Evolutionary conservation across 2,888 invertebrate genomes (phyloP).

Genomic region (Pheosia tremula): DNA sequence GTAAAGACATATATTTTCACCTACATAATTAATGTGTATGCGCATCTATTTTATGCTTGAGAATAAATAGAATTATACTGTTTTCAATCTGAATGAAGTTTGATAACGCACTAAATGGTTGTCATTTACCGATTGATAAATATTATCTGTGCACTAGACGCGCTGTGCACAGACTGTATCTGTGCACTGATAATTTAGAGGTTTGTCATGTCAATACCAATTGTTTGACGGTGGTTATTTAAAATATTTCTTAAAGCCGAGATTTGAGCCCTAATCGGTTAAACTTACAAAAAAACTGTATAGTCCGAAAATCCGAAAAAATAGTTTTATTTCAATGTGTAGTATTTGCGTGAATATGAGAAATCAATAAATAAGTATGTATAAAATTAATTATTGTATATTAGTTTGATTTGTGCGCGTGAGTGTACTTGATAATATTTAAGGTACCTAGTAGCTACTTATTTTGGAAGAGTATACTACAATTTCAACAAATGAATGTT

Average conservation of each 20-base stretch:
- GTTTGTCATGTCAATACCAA: background rate
- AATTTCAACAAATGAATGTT: background rate
- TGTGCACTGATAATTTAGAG: constrained; percentile 1
- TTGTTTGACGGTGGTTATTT: background rate
- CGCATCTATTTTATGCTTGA: constrained; percentile 11
- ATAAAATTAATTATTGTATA: too few species aligned
- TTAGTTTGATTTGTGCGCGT: too few species aligned
- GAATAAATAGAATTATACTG: constrained; percentile 31
- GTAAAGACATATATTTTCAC: constrained; percentile 8
- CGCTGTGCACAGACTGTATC: background rate
- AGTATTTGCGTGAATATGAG: too few species aligned
- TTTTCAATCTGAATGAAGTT: constrained; percentile 32
- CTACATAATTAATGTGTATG: constrained; percentile 11
- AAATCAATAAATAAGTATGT: too few species aligned
- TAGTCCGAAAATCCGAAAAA: too few species aligned
- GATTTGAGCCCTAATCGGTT: too few species aligned
- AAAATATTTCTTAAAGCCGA: background rate
- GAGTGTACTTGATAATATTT: too few species aligned
- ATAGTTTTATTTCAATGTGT: too few species aligned
- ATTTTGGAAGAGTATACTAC: too few species aligned
- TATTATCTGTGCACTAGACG: constrained; percentile 22
- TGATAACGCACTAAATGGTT: constrained; percentile 34
- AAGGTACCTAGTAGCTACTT: too few species aligned
- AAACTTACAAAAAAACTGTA: too few species aligned
- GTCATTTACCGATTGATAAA: constrained; percentile 31